phyloP scores from a whole-genome alignment of 1,140 invertebrate genomes.

The Megalonaias nervosa region DNA sequence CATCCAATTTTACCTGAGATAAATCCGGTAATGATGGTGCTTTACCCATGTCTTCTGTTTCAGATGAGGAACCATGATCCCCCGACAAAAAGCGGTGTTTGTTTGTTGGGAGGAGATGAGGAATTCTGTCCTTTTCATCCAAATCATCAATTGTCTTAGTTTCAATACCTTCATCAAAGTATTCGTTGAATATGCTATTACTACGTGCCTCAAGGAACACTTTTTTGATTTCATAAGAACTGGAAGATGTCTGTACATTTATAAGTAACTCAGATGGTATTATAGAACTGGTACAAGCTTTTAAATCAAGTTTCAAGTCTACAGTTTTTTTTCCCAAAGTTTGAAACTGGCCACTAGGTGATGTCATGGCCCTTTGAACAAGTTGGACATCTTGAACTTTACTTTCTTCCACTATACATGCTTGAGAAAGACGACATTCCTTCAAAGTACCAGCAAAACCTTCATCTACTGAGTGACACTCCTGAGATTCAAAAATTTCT shows the following conservation, averaged over 20 bases:
- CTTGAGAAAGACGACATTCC: slow-evolving; percentile 45
- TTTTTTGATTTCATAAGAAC: slow-evolving; percentile 33
- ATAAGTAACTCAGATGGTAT: too few relatives aligned
- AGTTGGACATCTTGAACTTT: slow-evolving; percentile 39
- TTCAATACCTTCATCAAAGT: slow-evolving; percentile 56
- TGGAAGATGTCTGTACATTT: too few relatives aligned
- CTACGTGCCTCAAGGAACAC: slow-evolving; percentile 52
- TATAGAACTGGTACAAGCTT: too few relatives aligned
- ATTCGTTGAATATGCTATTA: slow-evolving; percentile 65
- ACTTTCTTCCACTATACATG: slow-evolving; percentile 41
- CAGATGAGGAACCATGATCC: neutral
- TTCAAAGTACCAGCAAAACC: slow-evolving; percentile 5
- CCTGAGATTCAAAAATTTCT: too few relatives aligned
- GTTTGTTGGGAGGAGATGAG: slow-evolving; percentile 5
- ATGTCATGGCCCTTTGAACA: too few relatives aligned
- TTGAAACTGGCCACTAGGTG: too few relatives aligned
- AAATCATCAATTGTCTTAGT: slow-evolving; percentile 58
- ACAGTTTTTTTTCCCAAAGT: too few relatives aligned
- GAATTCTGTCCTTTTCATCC: slow-evolving; percentile 44
- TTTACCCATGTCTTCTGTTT: slow-evolving; percentile 10
- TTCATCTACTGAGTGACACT: too few relatives aligned
- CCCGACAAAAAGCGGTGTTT: slow-evolving; percentile 16
- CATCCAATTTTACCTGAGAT: slow-evolving; percentile 9
- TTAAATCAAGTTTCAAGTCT: too few relatives aligned
- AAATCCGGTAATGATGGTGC: slow-evolving; percentile 16